phyloP scores from a whole-genome alignment of 2,888 invertebrate genomes.

The Sesia bembeciformis region DNA sequence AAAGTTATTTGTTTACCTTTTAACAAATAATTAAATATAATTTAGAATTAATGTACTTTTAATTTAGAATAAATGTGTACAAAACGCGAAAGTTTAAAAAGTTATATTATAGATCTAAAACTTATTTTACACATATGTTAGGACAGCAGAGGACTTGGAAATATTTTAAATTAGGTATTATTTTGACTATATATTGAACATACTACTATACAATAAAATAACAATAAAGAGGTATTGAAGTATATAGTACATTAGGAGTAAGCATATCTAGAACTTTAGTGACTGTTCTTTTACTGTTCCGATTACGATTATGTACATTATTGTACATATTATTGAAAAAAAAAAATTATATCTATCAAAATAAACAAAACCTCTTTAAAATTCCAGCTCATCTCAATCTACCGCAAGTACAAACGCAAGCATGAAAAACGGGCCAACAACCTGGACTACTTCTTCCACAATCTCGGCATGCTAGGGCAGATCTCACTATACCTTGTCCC shows the following conservation, averaged over 20 bases:
- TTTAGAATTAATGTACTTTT: neutral
- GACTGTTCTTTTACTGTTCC: no score
- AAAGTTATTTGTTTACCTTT: no score
- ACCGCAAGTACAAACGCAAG: slow-evolving; percentile 85
- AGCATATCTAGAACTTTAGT: no score
- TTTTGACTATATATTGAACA: no score
- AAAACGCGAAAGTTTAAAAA: no score
- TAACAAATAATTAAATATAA: neutral
- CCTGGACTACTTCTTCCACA: slow-evolving; percentile 78
- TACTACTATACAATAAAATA: no score
- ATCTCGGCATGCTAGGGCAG: slow-evolving; percentile 84
- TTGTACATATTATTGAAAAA: no score
- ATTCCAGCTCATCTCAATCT: slow-evolving; percentile 82
- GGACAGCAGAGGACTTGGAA: neutral
- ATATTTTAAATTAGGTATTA: neutral
- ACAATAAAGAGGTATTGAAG: no score
- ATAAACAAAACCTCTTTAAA: slow-evolving; percentile 2
- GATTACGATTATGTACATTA: no score
- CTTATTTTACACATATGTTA: neutral
- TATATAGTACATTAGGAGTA: no score
- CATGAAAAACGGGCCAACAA: slow-evolving; percentile 74
- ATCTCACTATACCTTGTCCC: slow-evolving; percentile 90
- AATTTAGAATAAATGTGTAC: no score
- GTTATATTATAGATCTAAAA: neutral
- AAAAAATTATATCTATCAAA: neutral